These are phyloP conservation scores for Onychostruthus taczanowskii DNA, from an alignment of 2,113 vertebrate genomes.

Conservation along the genomic window DNA sequence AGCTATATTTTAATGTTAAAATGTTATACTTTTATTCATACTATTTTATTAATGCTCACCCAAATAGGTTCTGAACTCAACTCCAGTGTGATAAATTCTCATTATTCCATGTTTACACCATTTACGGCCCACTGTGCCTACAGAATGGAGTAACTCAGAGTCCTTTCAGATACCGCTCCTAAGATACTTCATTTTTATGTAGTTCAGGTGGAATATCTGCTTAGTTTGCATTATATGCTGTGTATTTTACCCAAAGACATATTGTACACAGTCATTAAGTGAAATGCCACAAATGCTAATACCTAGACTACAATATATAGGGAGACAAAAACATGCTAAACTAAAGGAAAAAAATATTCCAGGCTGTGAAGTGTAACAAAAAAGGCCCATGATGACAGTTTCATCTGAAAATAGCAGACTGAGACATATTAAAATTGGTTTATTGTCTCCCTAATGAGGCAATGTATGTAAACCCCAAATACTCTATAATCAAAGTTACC, in stretches of 20 bases:
- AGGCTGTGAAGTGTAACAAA: conserved; percentile 63
- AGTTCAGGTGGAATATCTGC: background rate
- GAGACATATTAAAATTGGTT: conserved; percentile 61
- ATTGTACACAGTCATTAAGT: background rate
- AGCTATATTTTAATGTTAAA: background rate
- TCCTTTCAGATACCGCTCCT: background rate
- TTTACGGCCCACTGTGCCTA: background rate
- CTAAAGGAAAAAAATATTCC: conserved; percentile 46
- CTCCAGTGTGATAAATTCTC: background rate
- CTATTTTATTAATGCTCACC: background rate
- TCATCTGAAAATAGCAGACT: conserved; percentile 53
- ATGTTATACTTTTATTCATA: background rate
- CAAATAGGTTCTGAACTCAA: background rate
- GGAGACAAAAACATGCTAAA: conserved; percentile 12
- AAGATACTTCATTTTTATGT: background rate
- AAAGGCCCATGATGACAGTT: conserved; percentile 62
- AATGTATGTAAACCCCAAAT: conserved; percentile 51
- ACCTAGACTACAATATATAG: background rate
- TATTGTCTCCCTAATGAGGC: conserved; percentile 64
- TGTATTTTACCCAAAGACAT: conserved; percentile 9
- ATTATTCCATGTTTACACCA: background rate
- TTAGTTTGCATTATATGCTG: background rate
- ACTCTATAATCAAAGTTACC: conserved; percentile 55
- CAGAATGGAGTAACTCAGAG: background rate
- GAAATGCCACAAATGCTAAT: conserved; percentile 22